A percentile compares a stretch with the other conserved stretches of the same genome.
These are phyloP conservation scores for Tautogolabrus adspersus DNA, from an alignment of 2,113 vertebrate species.

Conservation along the genomic window DNA sequence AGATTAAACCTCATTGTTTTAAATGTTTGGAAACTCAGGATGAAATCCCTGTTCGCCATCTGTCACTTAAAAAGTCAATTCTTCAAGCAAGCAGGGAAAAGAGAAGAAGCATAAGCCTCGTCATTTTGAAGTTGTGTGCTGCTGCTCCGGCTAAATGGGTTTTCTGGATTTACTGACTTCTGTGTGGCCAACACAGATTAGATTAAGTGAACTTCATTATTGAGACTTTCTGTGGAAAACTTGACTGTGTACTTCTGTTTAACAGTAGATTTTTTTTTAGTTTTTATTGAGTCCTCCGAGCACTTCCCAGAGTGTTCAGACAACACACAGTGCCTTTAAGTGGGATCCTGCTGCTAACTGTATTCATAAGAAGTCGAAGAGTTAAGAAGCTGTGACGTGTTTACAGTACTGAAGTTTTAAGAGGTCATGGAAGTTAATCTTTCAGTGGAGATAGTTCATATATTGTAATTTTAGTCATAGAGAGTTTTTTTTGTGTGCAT, in stretches of 20 bases:
- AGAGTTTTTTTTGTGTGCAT: not conserved
- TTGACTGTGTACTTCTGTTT: not conserved
- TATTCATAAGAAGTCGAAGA: not conserved
- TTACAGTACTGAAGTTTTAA: not conserved
- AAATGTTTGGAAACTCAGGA: conserved; percentile 1
- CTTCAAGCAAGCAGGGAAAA: not conserved
- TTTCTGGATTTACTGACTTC: not conserved
- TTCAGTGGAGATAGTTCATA: not conserved
- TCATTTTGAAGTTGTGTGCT: not conserved
- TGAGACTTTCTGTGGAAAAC: not conserved
- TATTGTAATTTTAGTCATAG: not conserved
- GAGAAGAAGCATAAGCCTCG: not conserved
- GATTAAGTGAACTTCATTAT: conserved; percentile 10
- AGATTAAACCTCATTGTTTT: conserved; percentile 19
- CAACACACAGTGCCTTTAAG: not conserved
- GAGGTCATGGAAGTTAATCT: not conserved
- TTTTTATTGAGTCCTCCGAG: not conserved
- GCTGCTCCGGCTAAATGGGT: not conserved
- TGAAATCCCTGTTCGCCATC: not conserved
- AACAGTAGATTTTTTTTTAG: not conserved
- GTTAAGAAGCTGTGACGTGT: not conserved
- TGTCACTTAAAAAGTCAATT: not conserved
- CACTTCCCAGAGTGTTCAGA: not conserved
- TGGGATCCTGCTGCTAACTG: not conserved
- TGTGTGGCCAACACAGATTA: conserved; percentile 1